Evolutionary conservation across 2,797 vertebrate species (phyloP).

Genomic region (Jordanella pulchra): DNA sequence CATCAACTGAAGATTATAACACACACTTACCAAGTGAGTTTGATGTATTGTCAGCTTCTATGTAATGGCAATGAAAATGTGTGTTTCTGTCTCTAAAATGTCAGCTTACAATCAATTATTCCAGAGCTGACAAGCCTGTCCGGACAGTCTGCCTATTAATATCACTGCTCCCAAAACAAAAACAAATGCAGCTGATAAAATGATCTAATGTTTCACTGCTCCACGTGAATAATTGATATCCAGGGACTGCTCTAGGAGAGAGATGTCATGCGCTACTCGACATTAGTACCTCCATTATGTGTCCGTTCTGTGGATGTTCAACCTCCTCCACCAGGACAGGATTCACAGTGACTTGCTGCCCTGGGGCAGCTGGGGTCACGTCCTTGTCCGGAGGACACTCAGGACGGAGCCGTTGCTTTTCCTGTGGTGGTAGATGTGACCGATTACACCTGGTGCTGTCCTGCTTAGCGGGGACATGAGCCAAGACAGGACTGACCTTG

Average conservation of each 20-base stretch:
- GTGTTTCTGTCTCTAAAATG: conserved; percentile 70
- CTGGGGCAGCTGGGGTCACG: conserved; percentile 35
- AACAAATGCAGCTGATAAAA: conserved; percentile 77
- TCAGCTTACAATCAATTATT: conserved; percentile 74
- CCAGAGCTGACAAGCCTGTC: conserved; percentile 76
- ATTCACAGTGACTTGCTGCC: conserved; percentile 48
- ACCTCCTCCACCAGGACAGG: conserved; percentile 49
- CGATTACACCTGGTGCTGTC: conserved; percentile 83
- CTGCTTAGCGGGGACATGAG: conserved; percentile 75
- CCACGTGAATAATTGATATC: conserved; percentile 75
- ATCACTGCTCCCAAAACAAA: conserved; percentile 76
- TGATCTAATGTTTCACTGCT: conserved; percentile 61
- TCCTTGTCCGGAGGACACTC: conserved; percentile 55
- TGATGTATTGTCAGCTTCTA: conserved; percentile 54
- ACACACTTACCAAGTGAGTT: conserved; percentile 57
- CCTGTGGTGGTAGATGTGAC: conserved; percentile 66
- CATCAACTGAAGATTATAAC: conserved; percentile 39
- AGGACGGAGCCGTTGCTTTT: conserved; percentile 74
- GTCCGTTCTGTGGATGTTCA: conserved; percentile 60
- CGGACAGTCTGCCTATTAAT: conserved; percentile 73
- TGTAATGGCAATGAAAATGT: conserved; percentile 66
- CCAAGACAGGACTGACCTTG: conserved; percentile 80
- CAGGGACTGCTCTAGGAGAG: conserved; percentile 36
- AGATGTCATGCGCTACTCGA: conserved; percentile 64
- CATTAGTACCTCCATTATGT: conserved; percentile 77